Evolutionary conservation across 2,113 vertebrate genomes (phyloP), one percentile per base, ranked within the genome.

Genomic region (Circaetus gallicus): DNA sequence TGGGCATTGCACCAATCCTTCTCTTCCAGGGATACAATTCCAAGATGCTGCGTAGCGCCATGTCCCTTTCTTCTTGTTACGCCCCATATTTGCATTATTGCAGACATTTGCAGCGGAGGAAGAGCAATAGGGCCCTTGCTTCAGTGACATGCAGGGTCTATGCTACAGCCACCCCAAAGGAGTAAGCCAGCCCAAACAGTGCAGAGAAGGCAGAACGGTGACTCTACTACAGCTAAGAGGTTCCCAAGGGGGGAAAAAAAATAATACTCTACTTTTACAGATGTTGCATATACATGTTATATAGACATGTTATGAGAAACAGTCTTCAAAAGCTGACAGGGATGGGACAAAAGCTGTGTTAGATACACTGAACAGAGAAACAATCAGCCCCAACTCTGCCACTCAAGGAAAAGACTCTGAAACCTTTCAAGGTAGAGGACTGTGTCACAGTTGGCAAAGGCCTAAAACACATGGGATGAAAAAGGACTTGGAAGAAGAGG

Each of bases 391-490:
- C 40, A 90, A 47, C 73, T 78, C 63, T 59, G 42, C 55, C 92
- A 81, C 71, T 90, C 69, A 49, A 79, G 31, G n/a, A 91, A 89
- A 77, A 80, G 62, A 36, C 25, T 66, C 72, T 55, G 42, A 84
- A 93, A 53, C 43, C 17, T 84, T 81, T 59, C 43, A 82, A 61
- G 28, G 16, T 36, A 43, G 52, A 71, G 16, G 52, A 82, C 73
- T 63, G 20, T 45, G 36, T 65, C 56, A 92, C 80, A 95, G 77
- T 89, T 80, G 91, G 86, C 52, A 85, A 89, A 82, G 66, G 45
- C 56, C 53, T 93, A 62, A 72, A 91, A 85, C 91, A 91, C 70
- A 94, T 77, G 91, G 84, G 24, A 70, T 38, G 55, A 82, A 43
- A 84, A 63, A 91, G 61, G 49, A 89, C 58, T 89, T 95, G 81